Evolutionary conservation across 53 echinoderm and acorn worm genomes (phyloP), one percentile per base, ranked within the genome.

Genomic region (Luidia sarsii): DNA sequence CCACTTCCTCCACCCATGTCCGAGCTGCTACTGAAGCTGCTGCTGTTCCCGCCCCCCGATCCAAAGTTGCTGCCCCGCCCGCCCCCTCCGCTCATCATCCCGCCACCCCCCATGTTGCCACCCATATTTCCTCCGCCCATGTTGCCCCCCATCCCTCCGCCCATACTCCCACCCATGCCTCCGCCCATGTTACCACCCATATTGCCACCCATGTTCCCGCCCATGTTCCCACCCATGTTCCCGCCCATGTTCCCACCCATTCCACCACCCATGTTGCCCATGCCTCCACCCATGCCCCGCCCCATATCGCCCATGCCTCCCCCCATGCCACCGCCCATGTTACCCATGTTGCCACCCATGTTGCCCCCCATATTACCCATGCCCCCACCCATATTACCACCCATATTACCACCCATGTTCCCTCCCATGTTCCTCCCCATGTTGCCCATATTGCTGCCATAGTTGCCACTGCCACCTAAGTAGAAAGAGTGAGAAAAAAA

Each of bases 181-280:
- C n/a, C 19, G 4, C 77, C 80, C 80, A 79, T 79, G 33, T 37
- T 57, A 19, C 27, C 54, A 53, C 49, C 72, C 71, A 85, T 85
- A 11, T 65, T 65, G 1, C 57, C 68, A 4, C 86, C 86, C 75
- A 77, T 75, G 24, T 79, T 80, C 18, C 80, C 61, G 70, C 64
- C 87, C 74, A 85, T 85, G 13, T 67, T 67, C 3, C 37, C 48
- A 0, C 86, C 86, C 77, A 79, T 77, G 36, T 75, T 11, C 41
- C 64, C 41, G 6, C 75, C 75, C 75, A 75, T 75, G 1, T 23
- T 23, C 1, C 59, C 60, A 45, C 75, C 75, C 75, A 75, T 75
- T 6, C 36, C 36, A 0, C 35, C 67, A 13, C 63, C 64, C 48
- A 51, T 64, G 30, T 67, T 67, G 4, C 83, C 75, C 74, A 77